Base-by-base conservation (phyloP, 2,888 invertebrate genomes). In the Prenolepis imparis region DNA sequence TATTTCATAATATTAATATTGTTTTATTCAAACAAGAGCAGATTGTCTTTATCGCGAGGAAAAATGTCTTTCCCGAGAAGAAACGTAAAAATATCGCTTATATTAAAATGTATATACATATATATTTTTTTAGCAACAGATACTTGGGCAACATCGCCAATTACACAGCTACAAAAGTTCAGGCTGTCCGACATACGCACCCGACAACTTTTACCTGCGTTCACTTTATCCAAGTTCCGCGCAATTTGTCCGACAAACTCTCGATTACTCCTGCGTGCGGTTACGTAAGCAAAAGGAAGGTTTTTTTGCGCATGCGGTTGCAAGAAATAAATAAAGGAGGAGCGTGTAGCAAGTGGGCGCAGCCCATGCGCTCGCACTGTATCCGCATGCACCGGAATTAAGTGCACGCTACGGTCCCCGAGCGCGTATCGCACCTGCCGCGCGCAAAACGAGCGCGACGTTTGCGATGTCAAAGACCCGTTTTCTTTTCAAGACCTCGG, bases 391-490 rank as follows among this genome's bases (percentile, higher is more conserved):
- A 64, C 48, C 70, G 86, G 89, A 91, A 92, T 92, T 91, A 92
- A 82, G 89, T 87, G 91, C 91, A 92, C 91, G 91, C 89, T 89
- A 52, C 52, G 91, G 85, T 86, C 85, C 81, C 83, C 1, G 73
- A 21, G 39, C 67, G 84, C 77, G 74, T 82, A 89, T 90, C 83
- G 88, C 92, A 91, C 91, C 91, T 92, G 92, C 89, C 89, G 85
- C 63, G 87, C 83, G 87, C 83, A 72, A 77, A 86, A 61, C 44
- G 28, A 78, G 83, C 72, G 73, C 82, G 61, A 82, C 77, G 74
- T 68, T 83, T 66, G 57, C 55, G 44, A 74, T 74, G 83, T 83
- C 83, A 73, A 80, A 61, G 67, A 59, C 63, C 68, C 52, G 82
- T 55, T 82, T 44, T 48, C 82, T 72, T 84, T 73, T 73, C 48